Evolutionary conservation across 1,140 invertebrate genomes (phyloP), one percentile per base, ranked within the genome.

Genomic region (Drosophila micromelanica): DNA sequence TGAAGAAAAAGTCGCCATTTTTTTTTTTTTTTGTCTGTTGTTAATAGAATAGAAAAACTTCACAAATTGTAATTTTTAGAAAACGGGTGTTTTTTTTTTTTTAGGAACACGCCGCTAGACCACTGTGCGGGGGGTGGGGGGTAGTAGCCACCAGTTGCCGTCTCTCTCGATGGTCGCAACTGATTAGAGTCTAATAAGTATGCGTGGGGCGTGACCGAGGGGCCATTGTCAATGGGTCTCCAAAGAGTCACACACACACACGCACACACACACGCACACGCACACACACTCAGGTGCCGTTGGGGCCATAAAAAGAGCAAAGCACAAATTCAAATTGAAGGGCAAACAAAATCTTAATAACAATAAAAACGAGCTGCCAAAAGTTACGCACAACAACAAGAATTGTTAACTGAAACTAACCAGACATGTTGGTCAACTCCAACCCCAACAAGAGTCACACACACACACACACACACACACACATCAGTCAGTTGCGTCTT

Each of bases 171-270:
- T 81, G 81, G 67, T 73, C 81, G 76, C 78, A 82, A 87, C 82
- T 89, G 82, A 87, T 87, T 87, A 89, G 75, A 82, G 82, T 76
- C 82, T 87, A 87, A 87, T 87, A 87, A 87, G 82, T 87, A 87
- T 87, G 78, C 82, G 78, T 82, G 67, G 81, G 78, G 84, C 82
- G 75, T 86, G 81, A 81, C 75, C 78, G 42, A 67, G 48, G 43
- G 61, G 49, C 72, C 68, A 76, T 78, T 82, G 82, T 87, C 82
- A 82, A 87, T 87, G 86, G 82, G 82, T 82, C 84, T 76, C 75
- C 67, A 67, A 87, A 86, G 82, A 64, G 56, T 56, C 61, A 64
- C 61, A 64, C 70, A 32, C 64, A 62, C 48, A 60, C 59, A 59
- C 57, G 45, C 65, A 40, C 57, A 65, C 56, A 20, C 42, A 2